Evolutionary conservation across 2,797 vertebrate genomes (phyloP), one percentile per base, ranked within the genome.

Genomic region (Leucoraja ocellata): DNA sequence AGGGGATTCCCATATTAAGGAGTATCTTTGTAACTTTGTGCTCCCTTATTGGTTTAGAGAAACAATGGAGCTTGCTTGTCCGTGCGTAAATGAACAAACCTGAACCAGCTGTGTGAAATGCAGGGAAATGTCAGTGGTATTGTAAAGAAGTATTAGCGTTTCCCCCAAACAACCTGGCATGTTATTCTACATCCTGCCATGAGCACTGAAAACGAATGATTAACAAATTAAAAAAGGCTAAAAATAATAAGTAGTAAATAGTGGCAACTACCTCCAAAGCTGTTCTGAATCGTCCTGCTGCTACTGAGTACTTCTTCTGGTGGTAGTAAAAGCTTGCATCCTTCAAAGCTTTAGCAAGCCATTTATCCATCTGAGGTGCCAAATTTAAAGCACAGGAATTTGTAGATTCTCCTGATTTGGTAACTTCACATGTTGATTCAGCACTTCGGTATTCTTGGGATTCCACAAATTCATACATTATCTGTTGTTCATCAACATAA

Each of bases 261-360:
- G 39, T 21, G 10, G n/a, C 7, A 80, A 32, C 3, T 96, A 96
- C 96, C 97, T 97, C 94, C 93, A 96, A 94, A 81, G 96, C 96
- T 80, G 95, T 94, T 94, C 93, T 95, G 94, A 97, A 94, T 93
- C 93, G 94, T 93, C 95, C 95, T 1, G 94, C 95, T 32, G 97
- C 96, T 58, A 92, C 81, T 0, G 93, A 91, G 0, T 97, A 97
- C 94, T 96, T 96, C 93, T 96, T 96, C 93, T 95, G 94, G 84
- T 94, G 95, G 94, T 96, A 97, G 95, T 94, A 96, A 77, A 94
- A 13, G 84, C 96, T 95, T 94, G 96, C 97, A 93, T 96, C 96
- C 94, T 76, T 86, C 94, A 97, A 95, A 94, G 94, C 95, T 39
- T 94, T 93, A 94, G 94, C 95, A 94, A 97, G 95, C 96, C 95